Base-by-base conservation (phyloP, 1,140 invertebrate species). In the Thaumetopoea pityocampa region DNA sequence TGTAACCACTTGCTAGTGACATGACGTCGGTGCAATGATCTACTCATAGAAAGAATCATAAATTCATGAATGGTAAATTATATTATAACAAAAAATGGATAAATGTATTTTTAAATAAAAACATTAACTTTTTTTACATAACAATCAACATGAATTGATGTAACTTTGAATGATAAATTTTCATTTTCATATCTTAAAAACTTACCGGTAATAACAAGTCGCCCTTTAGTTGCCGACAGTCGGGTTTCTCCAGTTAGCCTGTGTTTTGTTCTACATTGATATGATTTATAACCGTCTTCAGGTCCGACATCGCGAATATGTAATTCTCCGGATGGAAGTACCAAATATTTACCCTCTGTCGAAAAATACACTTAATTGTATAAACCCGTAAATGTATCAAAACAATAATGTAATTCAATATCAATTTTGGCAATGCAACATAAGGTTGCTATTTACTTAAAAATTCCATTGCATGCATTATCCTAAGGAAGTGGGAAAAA, bases 141-240 rank as follows among this genome's bases (percentile, higher is more conserved):
- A n/a, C n/a, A n/a, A n/a, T n/a, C n/a, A 35, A 19, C 22, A 35
- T 32, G 34, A 67, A 64, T 69, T 64, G 50, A 69, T 58, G 30
- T 43, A 55, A 55, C 46, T 30, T 19, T 11, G 4, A 37, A 38
- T 27, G 20, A 37, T 12, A 17, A 33, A 34, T 36, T 28, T 23
- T 17, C 33, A 35, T n/a, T n/a, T n/a, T n/a, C n/a, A 35, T 32
- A 19, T 42, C 40, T 28, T 10, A 15, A 10, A 14, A 28, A 77
- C 92, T 91, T 90, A 98, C 96, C 96, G 86, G 96, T 97, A 83
- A 98, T 96, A 80, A 97, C 95, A 41, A 98, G 88, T 67, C 95
- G 89, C 85, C 96, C 96, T 76, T 97, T 97, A 19, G 95, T 96
- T 23, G 95, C 94, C 67, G 96, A 98, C 43, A 96, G 87, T 76